Evolutionary conservation across 2,888 invertebrate species (phyloP).

Genomic region (Harmothoe impar): DNA sequence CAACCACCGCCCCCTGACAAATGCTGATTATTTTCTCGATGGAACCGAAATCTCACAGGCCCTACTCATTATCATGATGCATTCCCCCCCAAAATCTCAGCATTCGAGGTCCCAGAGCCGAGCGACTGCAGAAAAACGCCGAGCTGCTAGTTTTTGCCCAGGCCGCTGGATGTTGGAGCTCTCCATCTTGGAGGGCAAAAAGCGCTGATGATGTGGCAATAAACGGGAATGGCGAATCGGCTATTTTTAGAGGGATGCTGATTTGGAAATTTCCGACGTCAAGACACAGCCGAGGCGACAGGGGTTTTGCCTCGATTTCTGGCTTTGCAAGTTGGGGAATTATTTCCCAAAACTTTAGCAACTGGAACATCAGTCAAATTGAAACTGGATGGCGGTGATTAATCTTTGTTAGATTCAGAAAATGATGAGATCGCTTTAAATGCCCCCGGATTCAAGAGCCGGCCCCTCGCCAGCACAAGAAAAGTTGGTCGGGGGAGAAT

Average conservation of each 20-base stretch:
- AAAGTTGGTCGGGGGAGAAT: neutral
- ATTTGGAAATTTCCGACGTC: constrained; percentile 62
- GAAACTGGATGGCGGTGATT: constrained; percentile 50
- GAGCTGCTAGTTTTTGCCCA: constrained; percentile 36
- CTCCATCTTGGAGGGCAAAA: constrained; percentile 61
- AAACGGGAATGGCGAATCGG: constrained; percentile 55
- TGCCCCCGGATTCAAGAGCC: constrained; percentile 19
- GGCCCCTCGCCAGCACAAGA: constrained; percentile 13
- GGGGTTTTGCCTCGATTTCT: constrained; percentile 34
- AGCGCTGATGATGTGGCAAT: constrained; percentile 61
- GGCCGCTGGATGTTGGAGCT: constrained; percentile 56
- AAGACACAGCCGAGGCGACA: neutral
- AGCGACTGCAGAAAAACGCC: constrained; percentile 13
- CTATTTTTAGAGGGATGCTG: constrained; percentile 59
- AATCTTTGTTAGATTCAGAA: constrained; percentile 60
- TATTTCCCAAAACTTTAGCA: constrained; percentile 61
- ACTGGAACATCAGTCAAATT: constrained; percentile 61
- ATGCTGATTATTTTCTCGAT: constrained; percentile 53
- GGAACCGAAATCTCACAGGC: constrained; percentile 30
- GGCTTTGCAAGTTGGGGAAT: constrained; percentile 28
- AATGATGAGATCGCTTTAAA: constrained; percentile 55
- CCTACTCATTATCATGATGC: constrained; percentile 59
- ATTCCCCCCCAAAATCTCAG: constrained; percentile 59
- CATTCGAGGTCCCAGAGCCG: constrained; percentile 29
- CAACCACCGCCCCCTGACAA: constrained; percentile 24